Base-by-base conservation (phyloP, 2,797 vertebrate species). In the Tadarida brasiliensis region DNA sequence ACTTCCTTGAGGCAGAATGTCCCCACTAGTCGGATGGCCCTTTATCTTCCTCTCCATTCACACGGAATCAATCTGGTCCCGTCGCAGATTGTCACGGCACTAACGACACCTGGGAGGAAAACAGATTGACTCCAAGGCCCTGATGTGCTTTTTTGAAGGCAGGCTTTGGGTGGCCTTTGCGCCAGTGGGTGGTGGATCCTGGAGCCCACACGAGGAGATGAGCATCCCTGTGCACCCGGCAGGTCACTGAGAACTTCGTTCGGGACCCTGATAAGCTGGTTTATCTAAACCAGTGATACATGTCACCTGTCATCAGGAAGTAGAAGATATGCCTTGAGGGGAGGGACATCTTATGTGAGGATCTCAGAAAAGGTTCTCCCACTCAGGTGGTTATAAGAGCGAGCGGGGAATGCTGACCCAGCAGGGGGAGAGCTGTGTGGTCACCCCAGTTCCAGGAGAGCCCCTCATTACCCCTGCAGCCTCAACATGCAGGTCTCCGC, bases 401-500 rank as follows among this genome's bases (percentile, higher is more conserved):
- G 33, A 14, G 3, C 20, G 1, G 61, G 2, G 30, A 12, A 2
- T 51, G 16, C 10, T 65, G 30, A 30, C 73, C 57, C 28, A 19
- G 59, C 20, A 0, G 11, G 7, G 51, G 57, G 11, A 5, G 11
- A 17, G 2, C 24, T 17, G 2, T 20, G 3, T 1, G 8, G 24
- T 54, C 57, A 56, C 15, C 35, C 35, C 2, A 0, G 35, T 4
- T 17, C 20, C 11, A 26, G 30, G 6, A 51, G 70, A 47, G 54
- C 8, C 24, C 85, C 28, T 81, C 2, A 3, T 54, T n/a, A 54
- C 35, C 19, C 20, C 51, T 70, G 22, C 28, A 1, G 8, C 20
- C 59, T 77, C 77, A 56, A 2, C 56, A 9, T 11, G 0, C 8
- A 3, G 33, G 7, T 49, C 70, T 65, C 28, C 56, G n/a, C 57